phyloP scores from a whole-genome alignment of 2,797 vertebrate species.

The Cynopterus sphinx region DNA sequence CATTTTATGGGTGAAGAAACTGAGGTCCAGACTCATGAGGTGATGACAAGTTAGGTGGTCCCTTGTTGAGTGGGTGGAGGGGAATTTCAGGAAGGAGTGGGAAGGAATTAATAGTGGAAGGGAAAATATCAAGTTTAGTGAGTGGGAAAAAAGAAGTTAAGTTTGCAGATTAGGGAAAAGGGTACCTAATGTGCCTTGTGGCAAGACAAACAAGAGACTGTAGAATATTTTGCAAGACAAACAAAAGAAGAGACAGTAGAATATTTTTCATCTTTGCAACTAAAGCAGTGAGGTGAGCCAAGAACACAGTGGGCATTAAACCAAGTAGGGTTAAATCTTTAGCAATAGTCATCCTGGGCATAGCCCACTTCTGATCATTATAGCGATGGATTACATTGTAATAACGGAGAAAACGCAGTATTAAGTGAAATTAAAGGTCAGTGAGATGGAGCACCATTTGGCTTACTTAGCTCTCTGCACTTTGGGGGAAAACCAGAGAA shows the following conservation, averaged over 20 bases:
- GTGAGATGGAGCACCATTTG: background rate
- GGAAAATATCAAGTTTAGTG: background rate
- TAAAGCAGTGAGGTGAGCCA: background rate
- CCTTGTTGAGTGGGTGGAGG: background rate
- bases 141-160: background rate
- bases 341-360: background rate
- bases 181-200: background rate
- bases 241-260: background rate
- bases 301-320: background rate
- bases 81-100: background rate
- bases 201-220: background rate
- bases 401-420: background rate
- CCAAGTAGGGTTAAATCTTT: background rate
- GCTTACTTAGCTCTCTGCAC: background rate
- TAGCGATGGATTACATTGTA: background rate
- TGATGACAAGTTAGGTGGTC: background rate
- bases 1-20: background rate
- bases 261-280: background rate
- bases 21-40: background rate
- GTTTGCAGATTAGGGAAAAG: background rate
- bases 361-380: background rate
- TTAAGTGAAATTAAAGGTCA: background rate
- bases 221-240: too few relatives aligned
- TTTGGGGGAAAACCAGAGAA: background rate
- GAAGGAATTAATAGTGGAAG: background rate